Conservation (phyloP, 92 coral and sea anemone genomes). For the Epizoanthus fatuus region DNA sequence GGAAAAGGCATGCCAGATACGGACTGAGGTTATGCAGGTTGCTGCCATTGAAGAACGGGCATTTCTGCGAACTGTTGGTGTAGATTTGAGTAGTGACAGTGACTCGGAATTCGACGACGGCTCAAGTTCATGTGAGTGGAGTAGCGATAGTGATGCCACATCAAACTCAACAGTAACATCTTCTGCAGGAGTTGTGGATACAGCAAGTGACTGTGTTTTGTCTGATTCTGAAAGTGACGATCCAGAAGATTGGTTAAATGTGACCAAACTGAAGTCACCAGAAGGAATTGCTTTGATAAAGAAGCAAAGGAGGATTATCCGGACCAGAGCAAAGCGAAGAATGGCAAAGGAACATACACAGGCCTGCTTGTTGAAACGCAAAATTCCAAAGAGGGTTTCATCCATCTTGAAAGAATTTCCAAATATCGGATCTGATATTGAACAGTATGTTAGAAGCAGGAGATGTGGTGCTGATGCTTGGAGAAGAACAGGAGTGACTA, state of each 20-base stretch:
- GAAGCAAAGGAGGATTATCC: slow-evolving; percentile 42
- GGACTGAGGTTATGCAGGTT: slow-evolving; percentile 52
- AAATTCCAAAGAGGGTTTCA: slow-evolving; percentile 53
- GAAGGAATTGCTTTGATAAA: slow-evolving; percentile 55
- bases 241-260: slow-evolving; percentile 51
- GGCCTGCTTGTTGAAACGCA: slow-evolving; percentile 38
- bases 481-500: slow-evolving; percentile 61
- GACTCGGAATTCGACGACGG: slow-evolving; percentile 49
- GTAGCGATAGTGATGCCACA: slow-evolving; percentile 44
- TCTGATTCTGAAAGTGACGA: slow-evolving; percentile 61
- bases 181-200: not conserved
- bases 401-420: slow-evolving; percentile 39
- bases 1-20: slow-evolving; percentile 30
- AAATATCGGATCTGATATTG: slow-evolving; percentile 36
- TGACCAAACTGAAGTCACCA: slow-evolving; percentile 44
- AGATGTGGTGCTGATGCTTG: slow-evolving; percentile 74
- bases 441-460: slow-evolving; percentile 46
- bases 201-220: not conserved
- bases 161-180: not conserved
- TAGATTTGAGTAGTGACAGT: slow-evolving; percentile 54
- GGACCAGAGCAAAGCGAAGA: slow-evolving; percentile 36
- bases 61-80: slow-evolving; percentile 54
- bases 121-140: slow-evolving; percentile 62
- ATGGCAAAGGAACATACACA: slow-evolving; percentile 46
- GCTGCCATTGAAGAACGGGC: slow-evolving; percentile 61